Conservation (phyloP, 2,113 vertebrate genomes). For the Larimichthys crocea region DNA sequence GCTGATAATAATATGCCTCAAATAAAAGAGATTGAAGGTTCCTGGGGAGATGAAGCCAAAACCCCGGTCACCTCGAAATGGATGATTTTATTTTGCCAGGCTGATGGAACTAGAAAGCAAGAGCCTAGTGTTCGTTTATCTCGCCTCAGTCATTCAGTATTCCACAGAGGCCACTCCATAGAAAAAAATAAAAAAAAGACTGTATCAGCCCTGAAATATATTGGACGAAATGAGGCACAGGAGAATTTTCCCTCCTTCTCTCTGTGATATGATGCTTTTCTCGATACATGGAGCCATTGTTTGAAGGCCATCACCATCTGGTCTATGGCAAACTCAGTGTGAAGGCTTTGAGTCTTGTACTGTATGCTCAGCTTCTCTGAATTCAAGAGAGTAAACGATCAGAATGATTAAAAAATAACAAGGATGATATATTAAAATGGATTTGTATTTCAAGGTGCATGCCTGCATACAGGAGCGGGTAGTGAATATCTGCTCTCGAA, state of each 20-base stretch:
- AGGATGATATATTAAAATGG: slow-evolving; percentile 14
- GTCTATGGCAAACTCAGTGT: slow-evolving; percentile 25
- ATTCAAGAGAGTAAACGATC: neutral
- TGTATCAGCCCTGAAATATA: slow-evolving; percentile 75
- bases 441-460: slow-evolving; percentile 16
- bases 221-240: slow-evolving; percentile 74
- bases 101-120: slow-evolving; percentile 54
- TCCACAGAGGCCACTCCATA: slow-evolving; percentile 50
- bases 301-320: slow-evolving; percentile 56
- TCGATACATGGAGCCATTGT: slow-evolving; percentile 32
- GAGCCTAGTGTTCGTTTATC: slow-evolving; percentile 55
- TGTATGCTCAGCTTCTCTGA: neutral
- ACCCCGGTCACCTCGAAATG: slow-evolving; percentile 48
- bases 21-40: slow-evolving; percentile 45
- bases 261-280: slow-evolving; percentile 65
- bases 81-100: slow-evolving; percentile 74
- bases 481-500: slow-evolving; percentile 29
- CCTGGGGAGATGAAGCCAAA: slow-evolving; percentile 43
- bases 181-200: slow-evolving; percentile 57
- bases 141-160: slow-evolving; percentile 64
- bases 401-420: slow-evolving; percentile 35
- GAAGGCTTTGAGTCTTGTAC: slow-evolving; percentile 10
- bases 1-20: slow-evolving; percentile 38
- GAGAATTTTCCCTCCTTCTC: slow-evolving; percentile 66
- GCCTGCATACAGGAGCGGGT: neutral